Percentiles rank a stretch among this genome's conserved stretches.
These are phyloP conservation scores for Eupithecia abbreviata DNA, from an alignment of 2,888 invertebrate genomes.

Conservation along the genomic window DNA sequence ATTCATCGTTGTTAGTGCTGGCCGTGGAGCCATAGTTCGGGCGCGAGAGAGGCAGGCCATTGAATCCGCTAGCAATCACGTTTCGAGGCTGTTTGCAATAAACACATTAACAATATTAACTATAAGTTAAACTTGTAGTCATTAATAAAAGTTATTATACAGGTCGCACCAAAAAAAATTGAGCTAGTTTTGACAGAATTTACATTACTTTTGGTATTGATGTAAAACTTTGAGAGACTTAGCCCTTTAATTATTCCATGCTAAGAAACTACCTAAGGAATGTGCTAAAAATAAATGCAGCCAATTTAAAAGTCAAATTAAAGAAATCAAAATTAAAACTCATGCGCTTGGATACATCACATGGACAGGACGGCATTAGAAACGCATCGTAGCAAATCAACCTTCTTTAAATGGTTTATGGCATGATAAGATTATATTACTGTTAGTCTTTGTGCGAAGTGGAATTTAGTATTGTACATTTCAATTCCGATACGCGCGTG, in stretches of 20 bases:
- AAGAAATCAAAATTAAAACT: not conserved
- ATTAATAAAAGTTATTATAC: not conserved
- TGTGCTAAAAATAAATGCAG: constrained; percentile 6
- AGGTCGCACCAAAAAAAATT: not conserved
- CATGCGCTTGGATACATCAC: constrained; percentile 7
- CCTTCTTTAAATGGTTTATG: not conserved
- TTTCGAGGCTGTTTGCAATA: constrained; percentile 66
- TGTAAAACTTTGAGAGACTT: not conserved
- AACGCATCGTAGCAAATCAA: not conserved
- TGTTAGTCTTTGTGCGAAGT: not conserved
- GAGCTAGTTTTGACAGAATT: not conserved
- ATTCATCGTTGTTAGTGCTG: constrained; percentile 62
- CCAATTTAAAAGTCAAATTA: constrained; percentile 4
- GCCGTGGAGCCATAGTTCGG: constrained; percentile 66
- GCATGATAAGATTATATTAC: not conserved
- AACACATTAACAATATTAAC: constrained; percentile 7
- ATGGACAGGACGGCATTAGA: not conserved
- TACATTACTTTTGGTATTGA: not conserved
- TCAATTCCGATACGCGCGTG: not conserved
- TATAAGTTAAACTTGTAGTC: not conserved
- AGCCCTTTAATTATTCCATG: not conserved
- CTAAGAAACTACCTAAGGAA: constrained; percentile 1
- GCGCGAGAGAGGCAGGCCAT: constrained; percentile 71
- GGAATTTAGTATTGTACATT: not conserved
- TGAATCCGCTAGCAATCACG: constrained; percentile 68